Evolutionary conservation across 2,797 vertebrate species (phyloP).

Genomic region (Smutsia gigantea): DNA sequence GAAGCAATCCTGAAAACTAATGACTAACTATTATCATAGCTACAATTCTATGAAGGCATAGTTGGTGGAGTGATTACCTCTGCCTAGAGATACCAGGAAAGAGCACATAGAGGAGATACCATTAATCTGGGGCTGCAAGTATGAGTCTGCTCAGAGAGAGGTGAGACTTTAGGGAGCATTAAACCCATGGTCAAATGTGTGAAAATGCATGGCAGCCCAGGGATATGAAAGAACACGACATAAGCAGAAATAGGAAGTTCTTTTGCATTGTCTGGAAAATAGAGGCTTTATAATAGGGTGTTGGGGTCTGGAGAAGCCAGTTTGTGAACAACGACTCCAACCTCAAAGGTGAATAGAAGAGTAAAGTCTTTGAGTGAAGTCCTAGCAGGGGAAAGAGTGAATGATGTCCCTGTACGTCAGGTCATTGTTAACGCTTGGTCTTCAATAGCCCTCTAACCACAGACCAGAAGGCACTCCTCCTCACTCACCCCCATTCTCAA

Average conservation of each 20-base stretch:
- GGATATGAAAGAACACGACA: not conserved
- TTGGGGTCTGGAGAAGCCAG: not conserved
- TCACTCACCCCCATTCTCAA: not conserved
- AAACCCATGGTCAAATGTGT: not conserved
- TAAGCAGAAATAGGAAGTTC: not conserved
- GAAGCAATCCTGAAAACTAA: not conserved
- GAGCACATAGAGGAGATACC: not conserved
- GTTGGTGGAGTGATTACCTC: not conserved
- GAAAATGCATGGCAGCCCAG: not conserved
- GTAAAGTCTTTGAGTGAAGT: not conserved
- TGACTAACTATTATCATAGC: not conserved
- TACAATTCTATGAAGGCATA: not conserved
- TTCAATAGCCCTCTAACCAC: not conserved
- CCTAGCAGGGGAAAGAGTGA: not conserved
- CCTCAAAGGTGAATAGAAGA: not conserved
- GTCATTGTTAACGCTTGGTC: not conserved
- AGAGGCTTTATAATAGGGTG: not conserved
- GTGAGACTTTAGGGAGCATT: not conserved
- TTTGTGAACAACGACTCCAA: not conserved
- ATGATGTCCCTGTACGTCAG: not conserved
- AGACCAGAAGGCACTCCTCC: not conserved
- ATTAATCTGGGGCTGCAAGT: not conserved
- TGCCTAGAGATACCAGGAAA: not conserved
- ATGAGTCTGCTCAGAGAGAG: not conserved
- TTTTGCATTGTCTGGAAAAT: not conserved